Conservation (phyloP, 2,113 vertebrate genomes). For the cattle (Bos taurus) region DNA sequence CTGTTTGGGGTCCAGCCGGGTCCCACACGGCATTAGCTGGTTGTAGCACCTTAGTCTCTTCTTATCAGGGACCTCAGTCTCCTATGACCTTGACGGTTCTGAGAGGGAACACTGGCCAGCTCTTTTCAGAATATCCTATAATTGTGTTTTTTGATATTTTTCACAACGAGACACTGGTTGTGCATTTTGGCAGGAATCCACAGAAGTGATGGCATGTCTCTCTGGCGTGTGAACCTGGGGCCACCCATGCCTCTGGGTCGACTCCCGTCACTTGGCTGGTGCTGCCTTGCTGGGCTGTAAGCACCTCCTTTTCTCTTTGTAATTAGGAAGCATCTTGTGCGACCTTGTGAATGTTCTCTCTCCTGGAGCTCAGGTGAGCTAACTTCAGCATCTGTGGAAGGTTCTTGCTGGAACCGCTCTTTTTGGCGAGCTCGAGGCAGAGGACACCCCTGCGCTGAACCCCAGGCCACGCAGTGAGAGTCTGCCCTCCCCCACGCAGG, state of each 20-base stretch:
- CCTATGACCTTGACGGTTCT: background rate
- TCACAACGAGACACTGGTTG: background rate
- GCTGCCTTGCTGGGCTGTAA: background rate
- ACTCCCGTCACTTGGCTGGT: background rate
- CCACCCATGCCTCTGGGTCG: background rate
- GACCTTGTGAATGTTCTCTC: background rate
- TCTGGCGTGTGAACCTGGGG: background rate
- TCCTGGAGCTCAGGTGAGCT: background rate
- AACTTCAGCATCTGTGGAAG: background rate
- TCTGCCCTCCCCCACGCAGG: too few relatives aligned
- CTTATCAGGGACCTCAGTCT: background rate
- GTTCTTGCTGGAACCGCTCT: background rate
- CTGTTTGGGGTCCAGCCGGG: background rate
- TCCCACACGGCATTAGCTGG: fast-evolving
- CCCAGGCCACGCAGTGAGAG: background rate
- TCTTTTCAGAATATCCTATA: background rate
- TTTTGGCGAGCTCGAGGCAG: background rate
- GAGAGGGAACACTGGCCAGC: background rate
- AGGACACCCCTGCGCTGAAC: fast-evolving
- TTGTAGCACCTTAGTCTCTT: too few relatives aligned
- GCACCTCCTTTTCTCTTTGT: background rate
- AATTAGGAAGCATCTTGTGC: background rate
- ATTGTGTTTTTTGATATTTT: background rate
- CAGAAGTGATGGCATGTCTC: background rate
- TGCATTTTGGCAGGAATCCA: background rate